phyloP scores from a whole-genome alignment of 2,797 vertebrate genomes.

The Fratercula arctica region DNA sequence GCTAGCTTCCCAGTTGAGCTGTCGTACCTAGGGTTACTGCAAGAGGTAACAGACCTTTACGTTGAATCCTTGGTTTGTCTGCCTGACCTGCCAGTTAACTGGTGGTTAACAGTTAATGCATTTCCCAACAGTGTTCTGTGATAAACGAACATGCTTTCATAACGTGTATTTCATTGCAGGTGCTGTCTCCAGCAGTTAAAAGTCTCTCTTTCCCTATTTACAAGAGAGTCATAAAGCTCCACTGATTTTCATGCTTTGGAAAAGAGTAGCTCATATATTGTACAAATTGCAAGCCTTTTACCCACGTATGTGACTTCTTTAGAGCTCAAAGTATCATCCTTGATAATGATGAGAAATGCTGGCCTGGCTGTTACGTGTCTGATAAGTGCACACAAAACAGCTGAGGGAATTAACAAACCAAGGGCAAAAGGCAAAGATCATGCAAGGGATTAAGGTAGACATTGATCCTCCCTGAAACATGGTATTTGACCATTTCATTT shows the following conservation, averaged over 20 bases:
- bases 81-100: constrained; percentile 31
- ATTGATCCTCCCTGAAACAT: constrained; percentile 1
- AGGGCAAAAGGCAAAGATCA: constrained; percentile 55
- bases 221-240: background rate
- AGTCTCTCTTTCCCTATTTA: background rate
- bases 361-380: constrained; percentile 24
- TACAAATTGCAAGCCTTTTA: background rate
- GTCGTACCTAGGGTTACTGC: background rate
- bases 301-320: background rate
- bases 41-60: background rate
- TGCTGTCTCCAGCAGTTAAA: background rate
- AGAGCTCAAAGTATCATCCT: constrained; percentile 48
- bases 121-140: constrained; percentile 17
- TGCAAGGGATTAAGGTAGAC: background rate
- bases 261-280: background rate
- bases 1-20: background rate
- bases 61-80: constrained; percentile 15
- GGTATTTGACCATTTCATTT: background rate
- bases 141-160: constrained; percentile 44
- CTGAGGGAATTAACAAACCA: constrained; percentile 3
- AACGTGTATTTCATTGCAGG: background rate
- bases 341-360: constrained; percentile 29
- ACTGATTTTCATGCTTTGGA: background rate
- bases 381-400: constrained; percentile 30
- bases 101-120: constrained; percentile 50